Evolutionary conservation across 2,113 vertebrate species (phyloP), one percentile per base, ranked within the genome.

Genomic region (Ellobius talpinus): DNA sequence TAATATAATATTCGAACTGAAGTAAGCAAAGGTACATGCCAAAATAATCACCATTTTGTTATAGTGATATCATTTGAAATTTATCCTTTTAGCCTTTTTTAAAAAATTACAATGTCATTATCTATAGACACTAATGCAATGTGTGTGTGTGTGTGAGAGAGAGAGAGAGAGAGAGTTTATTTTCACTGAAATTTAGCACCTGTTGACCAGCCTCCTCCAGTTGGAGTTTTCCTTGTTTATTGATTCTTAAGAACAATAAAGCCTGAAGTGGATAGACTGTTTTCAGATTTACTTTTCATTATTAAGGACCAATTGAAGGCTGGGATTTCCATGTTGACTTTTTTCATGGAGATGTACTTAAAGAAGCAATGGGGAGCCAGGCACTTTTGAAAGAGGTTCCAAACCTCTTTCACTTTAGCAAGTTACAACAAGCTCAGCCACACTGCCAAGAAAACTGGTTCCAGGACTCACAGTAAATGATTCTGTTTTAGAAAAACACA

Each of bases 361-460:
- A 86, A 82, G 16, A 94, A 23, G 24, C 45, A 87, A 39, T n/a
- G 39, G 92, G 92, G 42, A 90, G 16, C 0, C 21, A 21, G 42
- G 55, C 4, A 61, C 11, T 39, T 26, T 21, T 31, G 58, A 89
- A 68, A 89, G 11, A 76, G 33, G 68, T 8, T 36, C 6, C 33
- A 7, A 70, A 70, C 68, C 19, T 31, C 63, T 85, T 96, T 90
- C 45, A 76, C 8, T 3, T 96, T 74, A 95, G 90, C 70, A 93
- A 77, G 31, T 87, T 81, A 82, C 26, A 88, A 87, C 12, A 68
- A 73, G 45, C 1, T 92, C 93, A 95, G 58, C 33, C 61, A 61
- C 4, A 1, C 13, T 74, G 3, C 61, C 88, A 65, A 74, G 11
- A 76, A 88, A 92, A 52, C 79, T 13, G 16, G 23, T 93, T 94